Percentiles rank a stretch among this genome's conserved stretches.
Conservation (phyloP, 2,797 vertebrate species). For the Eulemur mongoz region DNA sequence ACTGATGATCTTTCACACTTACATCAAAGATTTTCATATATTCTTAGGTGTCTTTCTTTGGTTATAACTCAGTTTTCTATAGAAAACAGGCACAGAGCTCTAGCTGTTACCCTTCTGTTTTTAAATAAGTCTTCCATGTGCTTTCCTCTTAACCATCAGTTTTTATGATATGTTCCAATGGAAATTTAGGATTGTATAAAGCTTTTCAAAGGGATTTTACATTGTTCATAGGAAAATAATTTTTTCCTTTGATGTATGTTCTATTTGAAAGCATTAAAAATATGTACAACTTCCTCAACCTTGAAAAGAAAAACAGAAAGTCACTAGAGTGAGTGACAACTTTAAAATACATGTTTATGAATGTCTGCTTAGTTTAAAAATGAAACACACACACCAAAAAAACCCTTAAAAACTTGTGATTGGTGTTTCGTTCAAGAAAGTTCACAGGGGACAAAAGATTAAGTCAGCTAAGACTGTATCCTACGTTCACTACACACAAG, state of each 20-base stretch:
- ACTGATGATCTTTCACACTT: not conserved
- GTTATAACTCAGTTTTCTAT: not conserved
- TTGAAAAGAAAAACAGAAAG: constrained; percentile 10
- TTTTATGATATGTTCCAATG: not conserved
- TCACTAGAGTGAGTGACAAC: not conserved
- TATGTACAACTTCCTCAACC: not conserved
- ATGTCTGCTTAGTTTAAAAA: constrained; percentile 3
- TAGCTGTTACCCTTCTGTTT: not conserved
- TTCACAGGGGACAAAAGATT: not conserved
- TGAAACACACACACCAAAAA: not conserved
- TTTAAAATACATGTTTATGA: constrained; percentile 26
- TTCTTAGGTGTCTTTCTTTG: not conserved
- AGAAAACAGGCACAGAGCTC: not conserved
- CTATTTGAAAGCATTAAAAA: constrained; percentile 37
- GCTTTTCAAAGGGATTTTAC: constrained; percentile 27
- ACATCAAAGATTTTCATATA: not conserved
- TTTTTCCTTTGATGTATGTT: not conserved
- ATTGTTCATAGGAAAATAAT: constrained; percentile 32
- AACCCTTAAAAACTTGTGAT: not conserved
- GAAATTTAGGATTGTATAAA: not conserved
- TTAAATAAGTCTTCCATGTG: not conserved
- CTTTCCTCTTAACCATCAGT: constrained; percentile 9
- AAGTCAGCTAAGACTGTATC: not conserved
- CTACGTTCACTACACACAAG: not conserved
- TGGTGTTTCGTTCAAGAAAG: constrained; percentile 23